Conservation (phyloP, 64 coral and sea anemone species). For the Pocillopora damicornis region DNA sequence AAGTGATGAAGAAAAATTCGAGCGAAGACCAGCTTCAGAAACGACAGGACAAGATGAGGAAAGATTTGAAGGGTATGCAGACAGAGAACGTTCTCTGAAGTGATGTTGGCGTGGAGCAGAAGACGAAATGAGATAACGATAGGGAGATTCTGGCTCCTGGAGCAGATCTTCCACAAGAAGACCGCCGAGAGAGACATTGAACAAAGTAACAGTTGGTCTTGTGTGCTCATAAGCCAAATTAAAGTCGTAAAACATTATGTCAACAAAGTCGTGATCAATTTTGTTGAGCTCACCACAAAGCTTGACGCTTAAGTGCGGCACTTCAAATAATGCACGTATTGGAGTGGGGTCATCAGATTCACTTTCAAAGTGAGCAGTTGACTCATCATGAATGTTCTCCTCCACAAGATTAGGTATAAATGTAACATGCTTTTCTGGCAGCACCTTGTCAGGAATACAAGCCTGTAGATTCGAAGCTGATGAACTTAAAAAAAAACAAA, state of each 20-base stretch:
- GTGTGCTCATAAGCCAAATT: constrained; percentile 65
- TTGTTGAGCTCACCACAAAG: constrained; percentile 80
- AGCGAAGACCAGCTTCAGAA: constrained; percentile 69
- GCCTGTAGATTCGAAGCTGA: constrained; percentile 41
- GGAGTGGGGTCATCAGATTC: constrained; percentile 63
- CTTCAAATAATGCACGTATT: constrained; percentile 67
- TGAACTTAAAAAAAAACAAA: constrained; percentile 38
- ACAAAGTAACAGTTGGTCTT: constrained; percentile 55
- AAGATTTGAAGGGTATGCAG: constrained; percentile 41
- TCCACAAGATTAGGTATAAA: constrained; percentile 43
- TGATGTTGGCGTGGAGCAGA: constrained; percentile 48
- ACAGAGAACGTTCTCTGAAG: constrained; percentile 26
- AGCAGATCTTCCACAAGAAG: constrained; percentile 86
- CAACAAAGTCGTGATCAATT: constrained; percentile 83
- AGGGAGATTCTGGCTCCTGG: constrained; percentile 70
- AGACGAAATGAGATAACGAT: constrained; percentile 86
- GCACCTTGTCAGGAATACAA: constrained; percentile 1
- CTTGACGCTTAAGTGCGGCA: constrained; percentile 92
- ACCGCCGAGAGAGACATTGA: constrained; percentile 84
- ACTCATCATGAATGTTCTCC: neutral
- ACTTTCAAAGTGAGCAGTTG: constrained; percentile 13
- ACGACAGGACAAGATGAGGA: constrained; percentile 92
- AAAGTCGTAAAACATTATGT: constrained; percentile 89
- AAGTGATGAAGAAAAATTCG: constrained; percentile 67
- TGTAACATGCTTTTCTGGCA: constrained; percentile 38